Evolutionary conservation across 2,113 vertebrate species (phyloP), one percentile per base, ranked within the genome.

Genomic region (Gallinago media): DNA sequence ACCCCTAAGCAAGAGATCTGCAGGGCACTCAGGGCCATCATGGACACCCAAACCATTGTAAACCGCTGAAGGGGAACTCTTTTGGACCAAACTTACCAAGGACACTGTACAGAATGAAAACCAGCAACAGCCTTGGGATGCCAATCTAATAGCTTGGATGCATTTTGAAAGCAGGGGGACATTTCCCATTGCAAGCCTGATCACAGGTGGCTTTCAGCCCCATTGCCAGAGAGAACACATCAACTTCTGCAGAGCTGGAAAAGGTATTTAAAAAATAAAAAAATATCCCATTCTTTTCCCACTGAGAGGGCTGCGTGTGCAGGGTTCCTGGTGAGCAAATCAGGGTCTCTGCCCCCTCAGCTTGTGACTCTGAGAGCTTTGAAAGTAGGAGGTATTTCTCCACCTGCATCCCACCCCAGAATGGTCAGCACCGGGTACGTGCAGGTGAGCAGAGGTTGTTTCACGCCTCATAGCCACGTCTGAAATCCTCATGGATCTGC

Each of bases 341-440:
- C 52, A 50, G 29, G 20, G n/a, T 31, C 54, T 72, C 88, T 67
- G 47, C 15, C 44, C 8, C 32, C 14, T 47, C 6, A 0, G 0
- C 8, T 9, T 19, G 34, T 16, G 22, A 4, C 22, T 14, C 68
- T 6, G 25, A 18, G 21, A 75, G 29, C 50, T 21, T 23, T 40
- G 2, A 47, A 70, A 46, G 27, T 40, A 65, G 56, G 19, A 76
- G 40, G 3, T 8, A 22, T 65, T 55, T 16, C 76, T 76, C 1
- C 4, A 27, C 16, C n/a, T 16, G 17, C 0, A 0, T 26, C 46
- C 70, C 1, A 3, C 38, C 26, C 54, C 11, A 3, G n/a, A 15
- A 25, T 3, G 15, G 62, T 4, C 2, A 3, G 73, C 68, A 52
- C 13, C 9, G 2, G 15, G 12, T 54, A 12, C 73, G 40, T 73